Evolutionary conservation across 2,113 vertebrate genomes (phyloP), one percentile per base, ranked within the genome.

Genomic region (Opisthocomus hoazin): DNA sequence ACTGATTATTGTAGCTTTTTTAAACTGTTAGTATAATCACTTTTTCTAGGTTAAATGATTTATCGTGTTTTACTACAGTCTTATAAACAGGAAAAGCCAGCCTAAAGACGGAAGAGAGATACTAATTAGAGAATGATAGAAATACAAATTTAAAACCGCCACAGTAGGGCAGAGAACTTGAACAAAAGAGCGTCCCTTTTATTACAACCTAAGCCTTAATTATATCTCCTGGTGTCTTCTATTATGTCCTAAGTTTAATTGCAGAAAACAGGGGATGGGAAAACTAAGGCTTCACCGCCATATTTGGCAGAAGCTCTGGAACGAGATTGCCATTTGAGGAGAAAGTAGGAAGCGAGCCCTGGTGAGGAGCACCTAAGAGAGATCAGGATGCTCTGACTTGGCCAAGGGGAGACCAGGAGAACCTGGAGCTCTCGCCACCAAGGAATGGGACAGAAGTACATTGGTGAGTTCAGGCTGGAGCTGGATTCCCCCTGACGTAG

Each of bases 51-150:
- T 96, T 95, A 96, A 96, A 87, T 9, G 48, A 84, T 91, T 94
- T 94, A 65, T 27, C 43, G 77, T 48, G 61, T 76, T 87, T 95
- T 95, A 87, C 84, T 30, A 36, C 57, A 76, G 74, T 32, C 39
- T 96, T 84, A 61, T 45, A 93, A 97, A 96, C 95, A 96, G 93
- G 94, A 97, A 96, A 96, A 94, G 77, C 87, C 95, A 95, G 87
- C 89, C 89, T 93, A 85, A 91, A 96, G 91, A 95, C 93, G 84
- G 93, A 76, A 87, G 91, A 80, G 86, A 91, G 70, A 96, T 45
- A 87, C 81, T 96, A 96, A 96, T 97, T 97, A 96, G 61, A 45
- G 77, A 96, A 95, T 48, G 87, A 93, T 79, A 97, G 81, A 94
- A 97, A 96, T 89, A 95, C 91, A 95, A 82, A 96, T 96, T 94